Base-by-base conservation (phyloP, 2,113 vertebrate species). In the Hippocampus comes region DNA sequence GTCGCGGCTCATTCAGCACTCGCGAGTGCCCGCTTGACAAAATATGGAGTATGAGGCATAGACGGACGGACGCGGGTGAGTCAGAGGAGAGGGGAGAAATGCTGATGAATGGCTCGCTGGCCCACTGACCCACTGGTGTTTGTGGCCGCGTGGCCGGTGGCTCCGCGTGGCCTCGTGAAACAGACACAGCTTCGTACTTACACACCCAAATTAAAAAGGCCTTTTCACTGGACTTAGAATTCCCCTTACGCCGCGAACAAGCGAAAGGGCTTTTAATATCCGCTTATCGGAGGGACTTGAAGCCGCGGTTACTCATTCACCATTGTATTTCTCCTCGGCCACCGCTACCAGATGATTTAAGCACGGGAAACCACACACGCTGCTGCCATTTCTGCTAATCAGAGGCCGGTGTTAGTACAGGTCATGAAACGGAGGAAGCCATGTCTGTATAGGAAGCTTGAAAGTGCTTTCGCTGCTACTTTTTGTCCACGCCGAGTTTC, bases 91-190 rank as follows among this genome's bases (percentile, higher is more conserved):
- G 72, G 80, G 76, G 73, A 81, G 81, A 82, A 81, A 78, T 83
- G 82, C 82, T 82, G 90, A 91, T 89, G 86, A 90, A 93, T 88
- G 87, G 77, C n/a, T 76, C 74, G 86, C 90, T 91, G 92, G 89
- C 90, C 92, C 84, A 93, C 91, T 93, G 91, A 93, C 92, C 92
- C 91, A 93, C 84, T 92, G 91, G 88, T 87, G 77, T 82, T 80
- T 86, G 82, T 86, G 83, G 73, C 78, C 86, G 86, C 72, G 85
- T 76, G 73, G 89, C 89, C 89, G 87, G 63, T 89, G 86, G 89
- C 84, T 84, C 72, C 57, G 71, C 73, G 72, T 83, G 88, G 81
- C 87, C 82, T 81, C 78, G 34, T 85, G 79, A 88, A 76, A 69
- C 49, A 64, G 69, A 78, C 73, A 68, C 75, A 77, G 56, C 51